phyloP scores from a whole-genome alignment of 2,888 invertebrate genomes.

The Nesidiocoris tenuis region DNA sequence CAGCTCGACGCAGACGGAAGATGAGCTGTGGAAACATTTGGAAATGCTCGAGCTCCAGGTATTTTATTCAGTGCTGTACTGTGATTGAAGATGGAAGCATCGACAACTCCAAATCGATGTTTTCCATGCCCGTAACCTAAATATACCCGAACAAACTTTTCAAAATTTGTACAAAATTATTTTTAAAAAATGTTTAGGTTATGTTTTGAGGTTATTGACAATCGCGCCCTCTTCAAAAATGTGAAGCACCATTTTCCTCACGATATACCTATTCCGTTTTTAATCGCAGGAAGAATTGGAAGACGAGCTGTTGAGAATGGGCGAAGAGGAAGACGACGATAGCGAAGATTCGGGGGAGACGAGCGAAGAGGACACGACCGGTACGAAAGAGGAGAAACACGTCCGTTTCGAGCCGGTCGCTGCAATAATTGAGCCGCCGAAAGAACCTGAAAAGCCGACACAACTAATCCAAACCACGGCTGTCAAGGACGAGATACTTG shows the following conservation, averaged over 20 bases:
- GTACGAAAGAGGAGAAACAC: conserved; percentile 6
- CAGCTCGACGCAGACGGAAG: conserved; percentile 53
- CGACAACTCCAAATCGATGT: too few species aligned
- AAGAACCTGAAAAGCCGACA: background rate
- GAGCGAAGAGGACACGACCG: background rate
- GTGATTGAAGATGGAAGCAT: too few species aligned
- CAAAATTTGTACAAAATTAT: too few species aligned
- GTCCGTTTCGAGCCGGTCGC: conserved; percentile 19
- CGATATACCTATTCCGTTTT: too few species aligned
- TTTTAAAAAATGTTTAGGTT: too few species aligned
- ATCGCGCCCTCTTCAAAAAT: too few species aligned
- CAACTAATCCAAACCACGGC: conserved; percentile 18
- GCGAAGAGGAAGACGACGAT: conserved; percentile 34
- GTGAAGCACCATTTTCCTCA: too few species aligned
- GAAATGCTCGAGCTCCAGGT: conserved; percentile 61
- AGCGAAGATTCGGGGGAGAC: conserved; percentile 5
- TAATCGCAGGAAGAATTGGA: conserved; percentile 60
- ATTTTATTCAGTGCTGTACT: background rate
- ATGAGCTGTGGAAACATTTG: conserved; percentile 58
- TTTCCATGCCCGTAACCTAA: too few species aligned
- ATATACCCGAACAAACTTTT: too few species aligned
- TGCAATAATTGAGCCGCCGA: conserved; percentile 3
- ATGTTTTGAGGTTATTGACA: too few species aligned
- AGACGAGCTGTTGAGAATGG: conserved; percentile 55
- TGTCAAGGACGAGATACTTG: conserved; percentile 23